Base-by-base conservation (phyloP, 1,140 invertebrate genomes). In the Eumeta japonica region DNA sequence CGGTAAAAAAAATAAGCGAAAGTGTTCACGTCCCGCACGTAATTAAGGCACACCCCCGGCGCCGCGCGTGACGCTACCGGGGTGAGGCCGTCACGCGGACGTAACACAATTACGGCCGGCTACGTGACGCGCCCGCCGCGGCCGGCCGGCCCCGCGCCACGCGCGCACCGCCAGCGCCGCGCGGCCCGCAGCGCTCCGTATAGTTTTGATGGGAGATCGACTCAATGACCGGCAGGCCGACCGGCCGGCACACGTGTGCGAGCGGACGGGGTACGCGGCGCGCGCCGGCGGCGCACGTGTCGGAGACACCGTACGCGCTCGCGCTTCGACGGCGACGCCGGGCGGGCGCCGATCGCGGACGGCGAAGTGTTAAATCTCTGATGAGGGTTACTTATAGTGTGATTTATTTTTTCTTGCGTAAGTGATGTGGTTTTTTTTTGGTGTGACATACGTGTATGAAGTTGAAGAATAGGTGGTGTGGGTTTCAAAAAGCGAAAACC, bases 221-320 rank as follows among this genome's bases (percentile, higher is more conserved):
- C 54, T 75, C 72, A 75, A 75, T 75, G 72, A 72, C 72, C 72
- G 72, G 59, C 66, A 64, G 72, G 65, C 70, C 64, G 58, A 68
- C 57, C 58, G 59, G 54, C 62, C 60, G 57, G 56, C 65, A 74
- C 72, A 74, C 70, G 68, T 62, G 61, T 65, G 48, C 52, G 37
- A 40, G 46, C 50, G 37, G 41, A 35, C 45, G 43, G 41, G 19
- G n/a, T n/a, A n/a, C n/a, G n/a, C n/a, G n/a, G n/a, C 15, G 9
- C 15, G 9, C 15, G 33, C 20, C 16, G 18, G 10, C 18, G 20
- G 35, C 10, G 11, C 15, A 18, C 20, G 27, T 14, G 5, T 15
- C 35, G 18, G 10, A 11, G 18, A 15, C 5, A 15, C 20, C 4
- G 16, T 18, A 24, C 35, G 35, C 35, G 20, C 35, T 27, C n/a